These are phyloP conservation scores for Orbicella faveolata DNA, from an alignment of 64 coral and sea anemone species.

Conservation along the genomic window DNA sequence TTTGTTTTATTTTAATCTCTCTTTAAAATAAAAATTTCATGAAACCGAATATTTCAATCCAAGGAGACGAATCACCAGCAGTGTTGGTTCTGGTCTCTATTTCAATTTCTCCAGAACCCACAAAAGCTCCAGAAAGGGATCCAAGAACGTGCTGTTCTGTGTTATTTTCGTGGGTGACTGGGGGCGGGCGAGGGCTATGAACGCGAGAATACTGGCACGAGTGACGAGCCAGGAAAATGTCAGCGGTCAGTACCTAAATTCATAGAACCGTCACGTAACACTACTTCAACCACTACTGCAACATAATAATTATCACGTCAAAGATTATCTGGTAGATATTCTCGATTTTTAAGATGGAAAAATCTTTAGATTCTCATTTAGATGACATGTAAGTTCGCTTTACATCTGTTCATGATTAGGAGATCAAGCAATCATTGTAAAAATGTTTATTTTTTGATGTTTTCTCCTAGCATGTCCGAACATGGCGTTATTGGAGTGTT, in stretches of 20 bases:
- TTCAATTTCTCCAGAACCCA: too few species aligned
- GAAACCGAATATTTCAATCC: too few species aligned
- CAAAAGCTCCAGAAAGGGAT: not conserved
- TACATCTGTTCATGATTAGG: not conserved
- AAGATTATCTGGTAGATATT: not conserved
- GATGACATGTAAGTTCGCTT: constrained; percentile 67
- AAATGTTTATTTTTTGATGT: not conserved
- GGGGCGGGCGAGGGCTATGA: too few species aligned
- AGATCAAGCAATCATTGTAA: not conserved
- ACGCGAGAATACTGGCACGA: not conserved
- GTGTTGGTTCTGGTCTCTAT: too few species aligned
- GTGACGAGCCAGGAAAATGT: not conserved
- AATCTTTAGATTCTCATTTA: constrained; percentile 67
- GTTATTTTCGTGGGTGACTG: too few species aligned
- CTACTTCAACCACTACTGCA: not conserved
- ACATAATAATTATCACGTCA: not conserved
- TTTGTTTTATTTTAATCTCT: too few species aligned
- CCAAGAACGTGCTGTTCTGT: too few species aligned
- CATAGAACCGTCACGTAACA: not conserved
- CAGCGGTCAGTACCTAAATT: not conserved
- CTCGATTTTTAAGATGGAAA: constrained; percentile 53
- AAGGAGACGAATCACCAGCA: too few species aligned
- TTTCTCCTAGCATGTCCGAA: constrained; percentile 68
- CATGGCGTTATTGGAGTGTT: constrained; percentile 87
- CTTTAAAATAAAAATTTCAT: too few species aligned